Evolutionary conservation across 2,888 invertebrate genomes (phyloP).

Genomic region (Drosophila greeni): DNA sequence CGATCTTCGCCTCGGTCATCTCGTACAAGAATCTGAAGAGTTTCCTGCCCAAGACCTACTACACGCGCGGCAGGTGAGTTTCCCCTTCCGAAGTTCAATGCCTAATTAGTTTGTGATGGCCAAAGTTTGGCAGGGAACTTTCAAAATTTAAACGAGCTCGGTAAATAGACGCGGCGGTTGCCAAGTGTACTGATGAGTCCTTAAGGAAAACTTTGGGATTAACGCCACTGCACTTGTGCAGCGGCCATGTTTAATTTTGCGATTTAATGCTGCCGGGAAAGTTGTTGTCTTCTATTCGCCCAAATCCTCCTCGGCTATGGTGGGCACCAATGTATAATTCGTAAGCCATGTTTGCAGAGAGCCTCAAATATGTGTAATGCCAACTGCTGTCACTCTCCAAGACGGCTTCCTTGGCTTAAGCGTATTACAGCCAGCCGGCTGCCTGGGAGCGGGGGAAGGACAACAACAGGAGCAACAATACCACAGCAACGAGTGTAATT

Average conservation of each 20-base stretch:
- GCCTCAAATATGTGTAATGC: constrained; percentile 46
- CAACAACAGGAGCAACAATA: constrained; percentile 22
- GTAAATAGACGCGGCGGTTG: background rate
- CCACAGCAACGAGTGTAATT: constrained; percentile 46
- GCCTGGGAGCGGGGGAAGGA: constrained; percentile 8
- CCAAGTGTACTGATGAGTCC: background rate
- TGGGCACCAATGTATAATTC: constrained; percentile 35
- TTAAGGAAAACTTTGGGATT: constrained; percentile 1
- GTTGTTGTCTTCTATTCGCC: constrained; percentile 11
- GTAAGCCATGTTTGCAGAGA: constrained; percentile 37
- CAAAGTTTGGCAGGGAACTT: constrained; percentile 11
- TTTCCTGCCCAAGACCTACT: constrained; percentile 78
- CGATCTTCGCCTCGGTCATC: constrained; percentile 78
- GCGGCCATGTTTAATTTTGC: constrained; percentile 14
- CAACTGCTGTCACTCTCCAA: constrained; percentile 53
- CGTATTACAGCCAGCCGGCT: constrained; percentile 51
- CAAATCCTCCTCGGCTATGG: constrained; percentile 19
- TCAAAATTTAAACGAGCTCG: background rate
- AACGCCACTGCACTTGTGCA: constrained; percentile 5
- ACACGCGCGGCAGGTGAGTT: constrained; percentile 78
- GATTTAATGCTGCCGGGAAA: constrained; percentile 13
- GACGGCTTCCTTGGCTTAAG: constrained; percentile 50
- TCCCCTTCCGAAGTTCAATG: background rate
- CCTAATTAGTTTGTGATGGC: constrained; percentile 18
- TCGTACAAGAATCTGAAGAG: constrained; percentile 79